Evolutionary conservation across 1,140 invertebrate genomes (phyloP).

Genomic region (Popillia japonica): DNA sequence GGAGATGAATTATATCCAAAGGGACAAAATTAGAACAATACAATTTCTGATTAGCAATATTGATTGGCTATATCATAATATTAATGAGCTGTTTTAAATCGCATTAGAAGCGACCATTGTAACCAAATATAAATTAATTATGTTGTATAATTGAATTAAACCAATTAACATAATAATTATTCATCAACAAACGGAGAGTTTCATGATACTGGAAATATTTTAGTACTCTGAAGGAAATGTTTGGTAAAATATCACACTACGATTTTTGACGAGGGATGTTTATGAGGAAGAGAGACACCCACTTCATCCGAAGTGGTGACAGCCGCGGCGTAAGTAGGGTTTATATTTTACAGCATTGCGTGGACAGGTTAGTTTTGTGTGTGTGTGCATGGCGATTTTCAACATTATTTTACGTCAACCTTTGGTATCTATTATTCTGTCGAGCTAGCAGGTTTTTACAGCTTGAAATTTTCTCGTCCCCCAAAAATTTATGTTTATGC

Average conservation of each 20-base stretch:
- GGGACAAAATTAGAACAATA: not conserved
- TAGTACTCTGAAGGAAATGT: not conserved
- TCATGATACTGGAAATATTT: not conserved
- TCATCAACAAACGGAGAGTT: not conserved
- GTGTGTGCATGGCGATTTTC: not conserved
- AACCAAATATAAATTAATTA: not conserved
- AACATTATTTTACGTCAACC: not conserved
- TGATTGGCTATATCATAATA: too few relatives aligned
- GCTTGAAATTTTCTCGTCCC: not conserved
- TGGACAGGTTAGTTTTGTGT: not conserved
- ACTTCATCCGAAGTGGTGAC: not conserved
- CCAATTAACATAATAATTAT: not conserved
- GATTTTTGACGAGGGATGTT: not conserved
- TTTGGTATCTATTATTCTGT: constrained; percentile 17
- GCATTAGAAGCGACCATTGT: too few relatives aligned
- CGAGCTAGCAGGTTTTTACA: not conserved
- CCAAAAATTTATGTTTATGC: not conserved
- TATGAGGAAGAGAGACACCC: not conserved
- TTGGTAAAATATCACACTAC: not conserved
- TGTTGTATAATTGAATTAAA: not conserved
- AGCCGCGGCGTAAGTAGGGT: not conserved
- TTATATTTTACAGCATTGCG: constrained; percentile 13
- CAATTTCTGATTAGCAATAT: too few relatives aligned
- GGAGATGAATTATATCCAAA: not conserved
- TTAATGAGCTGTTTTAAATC: too few relatives aligned